Conservation (phyloP, 2,797 vertebrate genomes). For the Epinephelus awoara region DNA sequence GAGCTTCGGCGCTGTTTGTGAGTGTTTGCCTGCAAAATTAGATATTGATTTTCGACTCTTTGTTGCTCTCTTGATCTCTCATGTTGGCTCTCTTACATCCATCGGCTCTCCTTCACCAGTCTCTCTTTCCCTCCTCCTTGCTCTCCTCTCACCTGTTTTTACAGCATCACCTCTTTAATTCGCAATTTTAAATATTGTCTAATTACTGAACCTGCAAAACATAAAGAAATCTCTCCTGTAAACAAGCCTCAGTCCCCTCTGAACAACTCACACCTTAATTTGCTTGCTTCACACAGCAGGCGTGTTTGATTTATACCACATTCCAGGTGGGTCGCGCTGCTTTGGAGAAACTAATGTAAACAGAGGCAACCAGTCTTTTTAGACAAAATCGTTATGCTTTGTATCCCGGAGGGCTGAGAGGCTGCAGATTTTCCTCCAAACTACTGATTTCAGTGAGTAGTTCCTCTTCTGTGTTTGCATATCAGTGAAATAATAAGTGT, state of each 20-base stretch:
- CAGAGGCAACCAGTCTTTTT: neutral
- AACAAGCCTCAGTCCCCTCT: neutral
- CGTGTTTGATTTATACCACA: constrained; percentile 26
- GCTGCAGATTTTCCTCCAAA: constrained; percentile 5
- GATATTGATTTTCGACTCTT: constrained; percentile 69
- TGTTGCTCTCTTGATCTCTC: constrained; percentile 30
- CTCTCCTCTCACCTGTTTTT: neutral
- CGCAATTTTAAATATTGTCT: neutral
- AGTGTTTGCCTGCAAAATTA: constrained; percentile 71
- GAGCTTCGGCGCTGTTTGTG: constrained; percentile 16
- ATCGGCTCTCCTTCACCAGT: constrained; percentile 15
- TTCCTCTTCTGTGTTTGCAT: constrained; percentile 3
- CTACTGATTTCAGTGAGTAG: neutral
- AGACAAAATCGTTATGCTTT: constrained; percentile 10
- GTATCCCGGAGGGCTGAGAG: neutral
- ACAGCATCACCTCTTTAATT: neutral
- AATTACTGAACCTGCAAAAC: neutral
- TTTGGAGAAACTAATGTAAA: constrained; percentile 6
- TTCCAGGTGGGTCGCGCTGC: neutral
- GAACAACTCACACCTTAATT: neutral
- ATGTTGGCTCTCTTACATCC: constrained; percentile 31
- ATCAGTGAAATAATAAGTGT: neutral
- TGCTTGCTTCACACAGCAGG: neutral
- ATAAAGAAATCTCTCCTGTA: neutral
- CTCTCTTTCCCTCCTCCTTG: neutral